These are phyloP conservation scores for silkworm (Bombyx mori) DNA, from an alignment of 1,140 invertebrate genomes.

Conservation along the genomic window ASM3026992v2 NC_085124.1:389001-389500, in stretches of 20 bases:
- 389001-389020: no score
- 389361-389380: constrained; percentile 15
- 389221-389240: no score
- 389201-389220: no score
- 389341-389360: constrained; percentile 22
- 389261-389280: not conserved
- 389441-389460: constrained; percentile 9
- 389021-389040: not conserved
- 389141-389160: no score
- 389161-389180: no score
- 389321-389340: constrained; percentile 19
- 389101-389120: no score
- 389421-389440: not conserved
- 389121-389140: no score
- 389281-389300: constrained; percentile 19
- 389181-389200: no score
- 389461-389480: not conserved
- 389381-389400: constrained; percentile 19
- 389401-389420: constrained; percentile 19
- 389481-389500: no score
- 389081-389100: no score
- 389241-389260: no score
- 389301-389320: constrained; percentile 13
- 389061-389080: no score
- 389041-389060: constrained; percentile 8